These are phyloP conservation scores for Typhlomys cinereus DNA, from an alignment of 2,113 vertebrate species.

Conservation along the genomic window DNA sequence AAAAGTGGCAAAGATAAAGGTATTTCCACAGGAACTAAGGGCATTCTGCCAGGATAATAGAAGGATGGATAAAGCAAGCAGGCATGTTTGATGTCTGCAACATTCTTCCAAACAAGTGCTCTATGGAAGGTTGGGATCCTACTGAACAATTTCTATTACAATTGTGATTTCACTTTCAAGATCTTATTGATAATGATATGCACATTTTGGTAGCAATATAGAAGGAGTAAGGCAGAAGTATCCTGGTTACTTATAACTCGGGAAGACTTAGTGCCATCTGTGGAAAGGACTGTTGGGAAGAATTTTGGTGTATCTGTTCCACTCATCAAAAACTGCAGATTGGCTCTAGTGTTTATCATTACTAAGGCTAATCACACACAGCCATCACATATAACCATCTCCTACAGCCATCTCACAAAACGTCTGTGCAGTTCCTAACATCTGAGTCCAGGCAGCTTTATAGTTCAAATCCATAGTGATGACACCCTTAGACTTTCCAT, in stretches of 20 bases:
- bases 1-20: background rate
- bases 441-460: background rate
- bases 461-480: background rate
- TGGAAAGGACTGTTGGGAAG: background rate
- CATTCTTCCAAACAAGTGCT: background rate
- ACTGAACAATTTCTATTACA: background rate
- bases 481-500: background rate
- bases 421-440: fast-evolving
- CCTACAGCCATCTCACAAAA: background rate
- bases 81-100: background rate
- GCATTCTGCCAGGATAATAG: background rate
- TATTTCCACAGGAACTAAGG: background rate
- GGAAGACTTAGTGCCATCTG: background rate
- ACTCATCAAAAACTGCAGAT: background rate
- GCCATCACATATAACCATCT: no score
- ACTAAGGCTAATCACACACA: no score
- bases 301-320: background rate
- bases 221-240: background rate
- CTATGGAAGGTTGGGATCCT: background rate
- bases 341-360: background rate
- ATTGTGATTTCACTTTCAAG: background rate
- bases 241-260: background rate
- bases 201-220: background rate
- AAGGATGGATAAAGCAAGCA: background rate
- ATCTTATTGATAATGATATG: background rate